Evolutionary conservation across 1,140 invertebrate genomes (phyloP), one percentile per base, ranked within the genome.

Genomic region (Drosophila kurseongensis): DNA sequence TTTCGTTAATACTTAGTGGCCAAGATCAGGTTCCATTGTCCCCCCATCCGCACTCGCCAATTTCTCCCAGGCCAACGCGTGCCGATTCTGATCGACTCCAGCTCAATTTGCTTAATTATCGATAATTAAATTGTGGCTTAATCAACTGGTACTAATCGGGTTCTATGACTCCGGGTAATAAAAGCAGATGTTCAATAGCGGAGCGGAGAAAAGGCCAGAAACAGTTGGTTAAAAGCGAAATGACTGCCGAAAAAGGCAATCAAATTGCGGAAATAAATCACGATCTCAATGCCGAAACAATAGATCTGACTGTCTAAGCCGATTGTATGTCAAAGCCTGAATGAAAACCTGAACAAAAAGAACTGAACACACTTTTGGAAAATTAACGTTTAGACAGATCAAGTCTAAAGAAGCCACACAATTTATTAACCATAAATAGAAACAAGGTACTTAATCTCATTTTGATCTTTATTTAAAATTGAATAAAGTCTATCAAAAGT

Each of bases 11-110:
- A 54, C 66, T 36, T 42, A 85, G 50, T 75, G 50, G 27, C 48
- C 14, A 36, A 65, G 35, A 84, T 69, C 78, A 74, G 68, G 81
- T 86, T 85, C 66, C 44, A 66, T 48, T 61, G 57, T 35, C 48
- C 56, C 80, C 50, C 51, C 45, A 50, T 9, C 75, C 55, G 29
- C 29, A 36, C 47, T 72, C 7, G 2, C 42, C 16, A 66, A 71
- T 76, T 85, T 80, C 62, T 69, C 56, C 66, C 66, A 68, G 58
- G 50, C 48, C 27, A 72, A 47, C 69, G 80, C 69, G 69, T 79
- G 77, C 80, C 80, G 45, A 12, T 52, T 47, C 36, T 42, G 51
- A 58, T 71, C 51, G 27, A 57, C 44, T 59, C 41, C 44, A 48
- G 51, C 65, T 71, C 65, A 57, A 71, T 71, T 71, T 59, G 56